phyloP scores from a whole-genome alignment of 2,888 invertebrate species.

The Sminthurides aquaticus region DNA sequence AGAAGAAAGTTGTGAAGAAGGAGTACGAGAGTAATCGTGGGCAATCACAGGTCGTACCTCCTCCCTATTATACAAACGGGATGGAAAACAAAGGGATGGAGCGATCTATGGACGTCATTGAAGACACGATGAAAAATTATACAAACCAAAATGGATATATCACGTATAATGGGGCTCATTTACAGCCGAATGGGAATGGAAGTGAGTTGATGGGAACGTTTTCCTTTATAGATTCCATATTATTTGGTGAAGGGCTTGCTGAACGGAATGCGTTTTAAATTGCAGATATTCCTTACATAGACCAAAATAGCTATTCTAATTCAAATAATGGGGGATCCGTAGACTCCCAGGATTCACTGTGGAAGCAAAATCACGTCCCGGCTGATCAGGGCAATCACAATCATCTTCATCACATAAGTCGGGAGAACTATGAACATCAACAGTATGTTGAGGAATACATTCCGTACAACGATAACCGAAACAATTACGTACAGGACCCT shows the following conservation, averaged over 20 bases:
- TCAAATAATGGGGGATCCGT: constrained; percentile 92
- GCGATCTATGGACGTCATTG: constrained; percentile 73
- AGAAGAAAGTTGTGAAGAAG: constrained; percentile 76
- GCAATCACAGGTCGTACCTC: constrained; percentile 65
- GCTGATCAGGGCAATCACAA: constrained; percentile 58
- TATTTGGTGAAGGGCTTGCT: not conserved
- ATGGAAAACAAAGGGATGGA: constrained; percentile 88
- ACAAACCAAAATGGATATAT: constrained; percentile 63
- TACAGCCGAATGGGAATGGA: constrained; percentile 55
- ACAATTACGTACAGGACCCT: constrained; percentile 55
- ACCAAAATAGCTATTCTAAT: constrained; percentile 78
- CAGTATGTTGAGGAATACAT: constrained; percentile 39
- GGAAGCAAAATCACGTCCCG: constrained; percentile 56
- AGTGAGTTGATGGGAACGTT: constrained; percentile 56
- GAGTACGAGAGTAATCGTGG: constrained; percentile 76
- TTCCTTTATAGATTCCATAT: not conserved
- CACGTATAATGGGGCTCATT: constrained; percentile 69
- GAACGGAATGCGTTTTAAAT: not conserved
- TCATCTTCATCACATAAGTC: constrained; percentile 34
- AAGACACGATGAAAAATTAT: constrained; percentile 71
- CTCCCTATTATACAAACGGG: constrained; percentile 78
- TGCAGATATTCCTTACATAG: constrained; percentile 57
- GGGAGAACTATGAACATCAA: constrained; percentile 42
- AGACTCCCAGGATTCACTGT: constrained; percentile 86
- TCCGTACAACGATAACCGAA: constrained; percentile 42